These are phyloP conservation scores for Theretra japonica DNA, from an alignment of 2,888 invertebrate genomes.

Conservation along the genomic window DNA sequence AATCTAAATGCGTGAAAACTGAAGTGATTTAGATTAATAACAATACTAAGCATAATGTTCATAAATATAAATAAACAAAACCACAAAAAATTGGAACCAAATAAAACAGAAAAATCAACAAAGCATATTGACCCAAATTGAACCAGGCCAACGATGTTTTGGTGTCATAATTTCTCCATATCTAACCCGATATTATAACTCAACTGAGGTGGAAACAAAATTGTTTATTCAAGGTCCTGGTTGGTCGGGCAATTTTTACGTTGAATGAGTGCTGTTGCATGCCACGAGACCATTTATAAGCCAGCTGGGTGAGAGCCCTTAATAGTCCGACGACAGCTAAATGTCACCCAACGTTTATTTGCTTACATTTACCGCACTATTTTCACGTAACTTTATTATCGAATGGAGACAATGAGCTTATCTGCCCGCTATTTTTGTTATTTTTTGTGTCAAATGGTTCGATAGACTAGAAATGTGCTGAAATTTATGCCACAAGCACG, in stretches of 20 bases:
- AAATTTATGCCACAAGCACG: no score
- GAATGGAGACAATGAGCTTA: constrained; percentile 43
- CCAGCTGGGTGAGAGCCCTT: constrained; percentile 75
- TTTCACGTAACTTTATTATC: constrained; percentile 65
- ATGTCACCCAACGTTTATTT: constrained; percentile 80
- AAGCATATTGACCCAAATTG: constrained; percentile 23
- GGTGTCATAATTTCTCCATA: constrained; percentile 15
- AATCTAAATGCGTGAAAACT: no score
- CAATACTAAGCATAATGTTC: not conserved
- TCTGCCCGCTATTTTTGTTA: constrained; percentile 11
- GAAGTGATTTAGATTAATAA: not conserved
- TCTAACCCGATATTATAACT: constrained; percentile 27
- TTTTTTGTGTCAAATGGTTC: constrained; percentile 4
- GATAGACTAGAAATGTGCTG: not conserved
- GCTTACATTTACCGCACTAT: constrained; percentile 64
- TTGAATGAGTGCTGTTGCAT: constrained; percentile 71
- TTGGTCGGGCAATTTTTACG: constrained; percentile 64
- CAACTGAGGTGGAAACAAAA: constrained; percentile 55
- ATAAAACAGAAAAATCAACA: not conserved
- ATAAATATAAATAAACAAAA: not conserved
- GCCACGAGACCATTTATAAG: constrained; percentile 75
- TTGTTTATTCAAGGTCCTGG: constrained; percentile 71
- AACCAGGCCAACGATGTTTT: not conserved
- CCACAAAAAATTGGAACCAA: no score
- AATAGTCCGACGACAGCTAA: constrained; percentile 82